Conservation (phyloP, 2,113 vertebrate genomes). For the Anhinga anhinga region DNA sequence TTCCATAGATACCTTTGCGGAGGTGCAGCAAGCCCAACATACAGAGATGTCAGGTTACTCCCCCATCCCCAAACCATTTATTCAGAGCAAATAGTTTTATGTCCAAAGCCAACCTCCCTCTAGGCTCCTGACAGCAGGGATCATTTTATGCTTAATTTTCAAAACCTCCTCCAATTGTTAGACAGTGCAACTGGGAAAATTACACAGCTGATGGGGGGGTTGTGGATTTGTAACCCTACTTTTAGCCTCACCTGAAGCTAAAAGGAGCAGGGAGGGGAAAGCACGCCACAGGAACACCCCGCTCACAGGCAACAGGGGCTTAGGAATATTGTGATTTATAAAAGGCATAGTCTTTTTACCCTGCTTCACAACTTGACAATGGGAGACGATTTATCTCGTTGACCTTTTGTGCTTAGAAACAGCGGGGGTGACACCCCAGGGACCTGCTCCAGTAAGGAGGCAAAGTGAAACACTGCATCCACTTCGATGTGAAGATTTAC, state of each 20-base stretch:
- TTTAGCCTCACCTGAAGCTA: background rate
- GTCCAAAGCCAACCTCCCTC: background rate
- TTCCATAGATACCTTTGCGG: background rate
- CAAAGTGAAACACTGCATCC: background rate
- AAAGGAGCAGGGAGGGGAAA: background rate
- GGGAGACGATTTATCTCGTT: background rate
- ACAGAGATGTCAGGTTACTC: background rate
- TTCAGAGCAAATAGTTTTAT: background rate
- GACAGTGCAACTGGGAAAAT: background rate
- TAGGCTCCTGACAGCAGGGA: background rate
- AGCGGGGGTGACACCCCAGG: background rate
- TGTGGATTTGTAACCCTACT: background rate
- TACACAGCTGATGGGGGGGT: background rate
- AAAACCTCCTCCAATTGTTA: background rate
- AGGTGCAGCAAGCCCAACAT: background rate
- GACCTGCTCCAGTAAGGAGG: background rate
- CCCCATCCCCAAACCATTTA: background rate
- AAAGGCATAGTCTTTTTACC: background rate
- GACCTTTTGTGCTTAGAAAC: background rate
- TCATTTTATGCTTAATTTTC: background rate
- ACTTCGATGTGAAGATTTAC: background rate
- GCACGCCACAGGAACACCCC: rapidly evolving
- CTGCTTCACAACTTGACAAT: background rate
- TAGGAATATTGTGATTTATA: background rate
- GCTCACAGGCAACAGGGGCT: background rate